Evolutionary conservation across 2,113 vertebrate species (phyloP).

Genomic region (Gracilinanus agilis): DNA sequence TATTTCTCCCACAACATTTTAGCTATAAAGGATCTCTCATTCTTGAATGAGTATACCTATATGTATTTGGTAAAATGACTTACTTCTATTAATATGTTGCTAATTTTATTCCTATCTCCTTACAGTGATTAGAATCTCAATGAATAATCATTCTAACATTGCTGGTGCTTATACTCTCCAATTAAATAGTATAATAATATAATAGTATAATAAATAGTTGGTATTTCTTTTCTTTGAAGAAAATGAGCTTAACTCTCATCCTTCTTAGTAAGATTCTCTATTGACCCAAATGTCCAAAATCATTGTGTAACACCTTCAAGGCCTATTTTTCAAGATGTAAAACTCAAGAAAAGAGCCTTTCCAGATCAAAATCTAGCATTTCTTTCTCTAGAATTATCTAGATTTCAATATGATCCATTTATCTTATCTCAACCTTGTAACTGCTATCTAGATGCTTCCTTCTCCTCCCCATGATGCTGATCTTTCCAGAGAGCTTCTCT

Average conservation of each 20-base stretch:
- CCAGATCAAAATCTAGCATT: background rate
- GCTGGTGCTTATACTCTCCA: background rate
- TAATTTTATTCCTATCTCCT: background rate
- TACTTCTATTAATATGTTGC: background rate
- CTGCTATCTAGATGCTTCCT: background rate
- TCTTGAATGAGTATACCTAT: background rate
- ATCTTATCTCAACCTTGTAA: background rate
- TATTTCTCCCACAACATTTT: background rate
- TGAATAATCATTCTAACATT: background rate
- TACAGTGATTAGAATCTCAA: background rate
- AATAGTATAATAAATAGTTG: no score
- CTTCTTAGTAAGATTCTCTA: background rate
- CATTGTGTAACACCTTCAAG: background rate
- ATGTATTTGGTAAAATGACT: background rate
- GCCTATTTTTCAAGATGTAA: background rate
- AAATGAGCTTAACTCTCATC: background rate
- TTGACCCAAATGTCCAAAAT: background rate
- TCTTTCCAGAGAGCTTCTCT: background rate
- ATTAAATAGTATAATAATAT: background rate
- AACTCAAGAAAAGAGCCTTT: background rate
- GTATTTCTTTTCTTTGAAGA: background rate
- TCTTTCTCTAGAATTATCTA: background rate
- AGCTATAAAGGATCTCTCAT: background rate
- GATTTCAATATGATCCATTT: background rate
- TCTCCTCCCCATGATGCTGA: background rate